phyloP scores from a whole-genome alignment of 2,888 invertebrate species.

The Andrena bucephala region DNA sequence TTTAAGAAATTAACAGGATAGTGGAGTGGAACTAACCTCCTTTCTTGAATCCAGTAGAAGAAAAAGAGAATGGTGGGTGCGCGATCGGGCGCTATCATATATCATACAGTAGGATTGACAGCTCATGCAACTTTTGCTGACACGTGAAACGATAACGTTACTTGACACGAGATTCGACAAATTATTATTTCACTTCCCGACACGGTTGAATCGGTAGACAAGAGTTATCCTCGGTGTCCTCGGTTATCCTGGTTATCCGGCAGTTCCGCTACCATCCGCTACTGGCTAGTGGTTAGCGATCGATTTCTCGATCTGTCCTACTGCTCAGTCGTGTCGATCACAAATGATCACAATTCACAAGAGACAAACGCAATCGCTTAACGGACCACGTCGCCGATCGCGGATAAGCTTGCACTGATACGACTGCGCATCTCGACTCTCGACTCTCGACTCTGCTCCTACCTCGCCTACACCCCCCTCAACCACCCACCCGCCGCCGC shows the following conservation, averaged over 20 bases:
- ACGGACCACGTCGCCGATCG: slow-evolving; percentile 52
- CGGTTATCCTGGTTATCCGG: neutral
- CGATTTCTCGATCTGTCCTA: neutral
- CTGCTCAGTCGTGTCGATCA: slow-evolving; percentile 16
- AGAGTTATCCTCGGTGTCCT: neutral
- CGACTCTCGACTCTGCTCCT: slow-evolving; percentile 14
- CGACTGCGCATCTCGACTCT: slow-evolving; percentile 46
- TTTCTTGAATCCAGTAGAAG: slow-evolving; percentile 19
- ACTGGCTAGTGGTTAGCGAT: neutral
- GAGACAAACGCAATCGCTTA: slow-evolving; percentile 19
- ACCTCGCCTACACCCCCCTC: slow-evolving; percentile 2
- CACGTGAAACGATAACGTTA: slow-evolving; percentile 1
- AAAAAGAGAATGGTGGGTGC: slow-evolving; percentile 36
- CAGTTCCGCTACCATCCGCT: slow-evolving; percentile 5
- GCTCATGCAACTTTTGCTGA: slow-evolving; percentile 21
- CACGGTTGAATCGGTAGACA: no score
- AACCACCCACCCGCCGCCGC: neutral
- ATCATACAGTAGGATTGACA: slow-evolving; percentile 40
- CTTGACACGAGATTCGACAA: neutral
- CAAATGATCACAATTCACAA: slow-evolving; percentile 16
- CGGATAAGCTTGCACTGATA: slow-evolving; percentile 38
- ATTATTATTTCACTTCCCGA: no score
- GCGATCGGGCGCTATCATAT: slow-evolving; percentile 39
- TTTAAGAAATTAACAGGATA: neutral
- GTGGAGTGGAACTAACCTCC: slow-evolving; percentile 49